Percentiles rank a stretch among this genome's conserved stretches.
These are phyloP conservation scores for Rhynchonycteris naso DNA, from an alignment of 2,797 vertebrate species.

Conservation along the genomic window DNA sequence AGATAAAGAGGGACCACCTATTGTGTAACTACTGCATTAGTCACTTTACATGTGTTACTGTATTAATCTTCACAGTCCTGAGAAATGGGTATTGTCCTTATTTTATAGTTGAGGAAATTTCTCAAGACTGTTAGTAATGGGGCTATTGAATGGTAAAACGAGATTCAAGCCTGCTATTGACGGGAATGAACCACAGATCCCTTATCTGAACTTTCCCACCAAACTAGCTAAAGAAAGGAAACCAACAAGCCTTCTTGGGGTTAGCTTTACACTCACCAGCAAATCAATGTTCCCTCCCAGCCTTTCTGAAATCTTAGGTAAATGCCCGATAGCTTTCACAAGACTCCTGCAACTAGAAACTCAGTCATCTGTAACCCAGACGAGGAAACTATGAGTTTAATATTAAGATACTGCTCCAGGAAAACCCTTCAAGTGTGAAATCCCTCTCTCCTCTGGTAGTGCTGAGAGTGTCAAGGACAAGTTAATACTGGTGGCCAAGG, in stretches of 20 bases:
- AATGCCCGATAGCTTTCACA: not conserved
- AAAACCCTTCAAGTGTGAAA: not conserved
- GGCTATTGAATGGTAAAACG: conserved; percentile 13
- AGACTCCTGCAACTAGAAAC: not conserved
- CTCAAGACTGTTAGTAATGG: not conserved
- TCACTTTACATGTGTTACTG: not conserved
- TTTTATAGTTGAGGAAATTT: conserved; percentile 40
- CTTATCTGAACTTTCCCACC: not conserved
- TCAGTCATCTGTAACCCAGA: not conserved
- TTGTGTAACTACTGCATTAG: not conserved
- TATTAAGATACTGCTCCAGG: not conserved
- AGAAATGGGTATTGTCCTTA: not conserved
- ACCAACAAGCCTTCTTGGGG: not conserved
- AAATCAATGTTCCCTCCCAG: not conserved
- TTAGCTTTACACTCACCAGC: not conserved
- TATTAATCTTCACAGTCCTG: not conserved
- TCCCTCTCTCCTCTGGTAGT: not conserved
- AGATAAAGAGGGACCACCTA: not conserved
- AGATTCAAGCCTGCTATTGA: not conserved
- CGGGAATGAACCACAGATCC: not conserved
- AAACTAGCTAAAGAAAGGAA: not conserved
- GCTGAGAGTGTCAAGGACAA: not conserved
- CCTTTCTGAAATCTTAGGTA: not conserved
- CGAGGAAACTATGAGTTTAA: not conserved
- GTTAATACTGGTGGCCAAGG: no score